Percentiles rank a stretch among this genome's conserved stretches.
Evolutionary conservation across 2,797 vertebrate species (phyloP).

Genomic region (Chrosomus eos): DNA sequence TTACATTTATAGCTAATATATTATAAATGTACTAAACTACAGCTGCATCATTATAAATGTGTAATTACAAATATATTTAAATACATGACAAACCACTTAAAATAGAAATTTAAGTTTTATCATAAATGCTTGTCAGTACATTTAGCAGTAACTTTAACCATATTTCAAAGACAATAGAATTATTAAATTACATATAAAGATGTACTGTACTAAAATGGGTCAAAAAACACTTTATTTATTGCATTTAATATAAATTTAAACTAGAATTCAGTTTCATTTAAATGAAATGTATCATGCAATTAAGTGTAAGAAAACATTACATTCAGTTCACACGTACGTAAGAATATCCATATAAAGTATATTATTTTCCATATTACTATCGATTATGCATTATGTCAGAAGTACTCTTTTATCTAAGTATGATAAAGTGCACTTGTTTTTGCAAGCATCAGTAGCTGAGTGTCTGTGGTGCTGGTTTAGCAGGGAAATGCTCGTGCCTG

Average conservation of each 20-base stretch:
- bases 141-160: too few relatives aligned
- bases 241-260: not conserved
- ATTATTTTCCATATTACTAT: not conserved
- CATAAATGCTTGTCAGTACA: too few relatives aligned
- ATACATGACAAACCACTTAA: too few relatives aligned
- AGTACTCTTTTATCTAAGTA: not conserved
- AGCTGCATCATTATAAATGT: too few relatives aligned
- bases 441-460: not conserved
- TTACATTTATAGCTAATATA: too few relatives aligned
- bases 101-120: too few relatives aligned
- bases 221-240: too few relatives aligned
- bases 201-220: not conserved
- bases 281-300: not conserved
- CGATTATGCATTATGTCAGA: too few relatives aligned
- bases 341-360: not conserved
- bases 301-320: not conserved
- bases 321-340: not conserved
- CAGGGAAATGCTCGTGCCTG: slow-evolving; percentile 72
- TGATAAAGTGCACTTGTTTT: not conserved
- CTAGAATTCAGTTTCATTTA: not conserved
- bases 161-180: too few relatives aligned
- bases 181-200: not conserved
- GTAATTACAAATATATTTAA: too few relatives aligned
- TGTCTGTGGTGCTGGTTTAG: not conserved
- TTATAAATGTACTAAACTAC: too few relatives aligned